Evolutionary conservation across 2,113 vertebrate species (phyloP), one percentile per base, ranked within the genome.

Genomic region (Onychorhynchus coronatus): DNA sequence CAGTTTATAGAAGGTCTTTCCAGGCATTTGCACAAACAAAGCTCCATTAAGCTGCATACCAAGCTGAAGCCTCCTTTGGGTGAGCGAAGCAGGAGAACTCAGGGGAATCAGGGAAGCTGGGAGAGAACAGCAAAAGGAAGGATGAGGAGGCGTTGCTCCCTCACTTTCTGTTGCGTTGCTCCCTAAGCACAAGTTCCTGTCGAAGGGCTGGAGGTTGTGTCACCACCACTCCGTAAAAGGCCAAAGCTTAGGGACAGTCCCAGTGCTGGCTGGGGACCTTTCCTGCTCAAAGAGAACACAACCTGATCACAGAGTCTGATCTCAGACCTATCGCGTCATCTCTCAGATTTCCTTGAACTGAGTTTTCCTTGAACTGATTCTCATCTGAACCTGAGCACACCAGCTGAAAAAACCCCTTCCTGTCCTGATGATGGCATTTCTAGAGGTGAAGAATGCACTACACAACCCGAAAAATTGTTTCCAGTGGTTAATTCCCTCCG

Each of bases 331-430:
- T 3, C 76, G 30, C 5, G 5, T 77, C 79, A 77, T 33, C 47
- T 52, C 56, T 78, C 37, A 41, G 31, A 46, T 90, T 96, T 96
- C 93, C 65, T 92, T 68, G 89, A 89, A 96, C 18, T 85, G 71
- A 59, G 3, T 46, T 81, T 89, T 83, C 85, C 85, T 82, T 83
- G 85, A 93, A 96, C 21, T 86, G 90, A 42, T 65, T 78, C 61
- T 95, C 15, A 47, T 67, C 61, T 86, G 72, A 91, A 78, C 33
- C 17, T 59, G 50, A 90, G 46, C 6, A 14, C 39, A 90, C 42
- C 67, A 80, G 63, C 76, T 91, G 76, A 59, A 80, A 93, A 87
- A 87, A 0, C 2, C 55, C 13, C 44, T 82, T 95, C 70, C 85
- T 88, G 46, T 56, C 63, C 25, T 92, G 85, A 41, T 90, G 83